Percentiles rank a stretch among this genome's conserved stretches.
Conservation (phyloP, 1,140 invertebrate genomes). For the Ceratosolen fusciceps region DNA sequence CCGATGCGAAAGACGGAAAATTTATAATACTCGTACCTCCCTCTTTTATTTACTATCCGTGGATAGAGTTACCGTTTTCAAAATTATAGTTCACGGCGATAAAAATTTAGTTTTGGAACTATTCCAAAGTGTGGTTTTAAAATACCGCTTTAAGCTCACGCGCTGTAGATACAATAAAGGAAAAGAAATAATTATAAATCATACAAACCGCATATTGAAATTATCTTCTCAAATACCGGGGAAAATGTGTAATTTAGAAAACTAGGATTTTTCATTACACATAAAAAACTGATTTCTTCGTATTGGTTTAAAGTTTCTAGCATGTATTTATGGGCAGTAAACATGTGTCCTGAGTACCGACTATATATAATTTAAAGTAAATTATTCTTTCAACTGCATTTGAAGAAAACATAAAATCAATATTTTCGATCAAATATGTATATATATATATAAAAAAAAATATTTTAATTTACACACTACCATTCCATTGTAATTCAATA, state of each 20-base stretch:
- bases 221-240: background rate
- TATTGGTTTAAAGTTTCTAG: background rate
- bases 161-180: background rate
- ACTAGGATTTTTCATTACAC: background rate
- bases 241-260: background rate
- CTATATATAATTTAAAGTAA: background rate
- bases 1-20: background rate
- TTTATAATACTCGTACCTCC: background rate
- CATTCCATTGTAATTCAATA: background rate
- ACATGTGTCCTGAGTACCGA: too few species aligned
- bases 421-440: too few species aligned
- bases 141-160: constrained; percentile 5
- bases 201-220: background rate
- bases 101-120: constrained; percentile 16
- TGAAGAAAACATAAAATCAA: background rate
- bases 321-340: too few species aligned
- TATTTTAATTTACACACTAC: background rate
- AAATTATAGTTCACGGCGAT: background rate
- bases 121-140: background rate
- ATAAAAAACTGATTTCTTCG: background rate
- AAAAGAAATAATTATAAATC: constrained; percentile 6
- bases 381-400: background rate
- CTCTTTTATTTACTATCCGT: background rate
- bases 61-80: constrained; percentile 12
- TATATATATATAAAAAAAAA: background rate